A percentile compares a stretch with the other conserved stretches of the same genome.
phyloP scores from a whole-genome alignment of 2,797 vertebrate genomes.

The Gambusia yucatana region DNA sequence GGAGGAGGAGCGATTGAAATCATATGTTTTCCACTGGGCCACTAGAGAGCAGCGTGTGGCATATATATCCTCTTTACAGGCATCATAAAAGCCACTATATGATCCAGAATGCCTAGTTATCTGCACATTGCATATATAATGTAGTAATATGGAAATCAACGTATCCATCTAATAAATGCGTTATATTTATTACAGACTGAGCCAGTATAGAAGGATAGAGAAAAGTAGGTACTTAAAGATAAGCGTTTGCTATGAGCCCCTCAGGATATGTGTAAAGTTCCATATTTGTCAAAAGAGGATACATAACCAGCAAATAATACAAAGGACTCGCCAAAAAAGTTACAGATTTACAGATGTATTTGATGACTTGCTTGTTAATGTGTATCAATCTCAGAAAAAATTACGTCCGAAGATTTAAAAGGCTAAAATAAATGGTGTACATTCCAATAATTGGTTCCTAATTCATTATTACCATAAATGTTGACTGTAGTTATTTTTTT shows the following conservation, averaged over 20 bases:
- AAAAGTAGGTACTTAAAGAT: not conserved
- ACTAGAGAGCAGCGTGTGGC: constrained; percentile 79
- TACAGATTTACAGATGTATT: not conserved
- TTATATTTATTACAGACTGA: not conserved
- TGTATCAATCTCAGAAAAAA: not conserved
- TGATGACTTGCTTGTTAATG: not conserved
- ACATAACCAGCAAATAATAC: not conserved
- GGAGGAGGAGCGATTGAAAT: constrained; percentile 48
- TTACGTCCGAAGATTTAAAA: not conserved
- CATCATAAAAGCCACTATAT: constrained; percentile 47
- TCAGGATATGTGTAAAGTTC: not conserved
- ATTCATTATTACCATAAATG: not conserved
- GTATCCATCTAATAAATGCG: not conserved
- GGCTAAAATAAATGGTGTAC: not conserved
- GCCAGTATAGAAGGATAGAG: not conserved
- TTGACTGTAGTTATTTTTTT: not conserved
- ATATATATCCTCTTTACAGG: constrained; percentile 63
- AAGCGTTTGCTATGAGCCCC: not conserved
- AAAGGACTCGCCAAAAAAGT: not conserved
- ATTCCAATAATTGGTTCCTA: not conserved
- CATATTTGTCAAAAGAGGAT: not conserved
- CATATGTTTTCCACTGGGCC: constrained; percentile 62
- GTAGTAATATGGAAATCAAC: not conserved
- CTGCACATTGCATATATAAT: not conserved
- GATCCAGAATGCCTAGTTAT: not conserved